Conservation (phyloP, 2,113 vertebrate species). For the Gambusia holbrooki region DNA sequence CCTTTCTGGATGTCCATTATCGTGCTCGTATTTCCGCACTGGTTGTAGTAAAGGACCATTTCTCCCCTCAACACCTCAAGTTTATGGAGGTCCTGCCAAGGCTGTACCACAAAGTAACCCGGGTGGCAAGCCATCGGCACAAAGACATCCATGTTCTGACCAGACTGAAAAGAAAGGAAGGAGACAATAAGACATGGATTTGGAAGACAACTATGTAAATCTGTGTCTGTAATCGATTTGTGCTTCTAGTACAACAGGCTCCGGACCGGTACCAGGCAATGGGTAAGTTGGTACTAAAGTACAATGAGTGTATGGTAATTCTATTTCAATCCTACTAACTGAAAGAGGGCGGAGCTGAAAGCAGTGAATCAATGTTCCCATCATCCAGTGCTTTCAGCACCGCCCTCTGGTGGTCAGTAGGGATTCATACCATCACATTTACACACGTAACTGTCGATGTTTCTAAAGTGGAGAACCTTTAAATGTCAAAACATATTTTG, state of each 20-base stretch:
- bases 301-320: not conserved
- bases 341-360: too few species aligned
- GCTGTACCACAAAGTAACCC: constrained; percentile 92
- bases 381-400: too few species aligned
- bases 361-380: too few species aligned
- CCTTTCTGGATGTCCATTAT: constrained; percentile 78
- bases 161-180: constrained; percentile 58
- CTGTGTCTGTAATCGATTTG: not conserved
- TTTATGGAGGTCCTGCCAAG: constrained; percentile 90
- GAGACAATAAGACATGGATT: not conserved
- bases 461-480: not conserved
- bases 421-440: too few species aligned
- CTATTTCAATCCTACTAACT: too few species aligned
- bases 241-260: not conserved
- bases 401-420: too few species aligned
- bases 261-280: too few species aligned
- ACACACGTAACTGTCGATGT: too few species aligned
- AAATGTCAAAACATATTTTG: not conserved
- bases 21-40: constrained; percentile 68
- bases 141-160: constrained; percentile 90
- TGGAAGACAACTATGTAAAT: not conserved
- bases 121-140: constrained; percentile 93
- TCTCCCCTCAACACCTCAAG: constrained; percentile 92
- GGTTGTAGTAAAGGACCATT: constrained; percentile 93
- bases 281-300: not conserved